phyloP scores from a whole-genome alignment of 2,888 invertebrate species.

The Sinohyriopsis cumingii region DNA sequence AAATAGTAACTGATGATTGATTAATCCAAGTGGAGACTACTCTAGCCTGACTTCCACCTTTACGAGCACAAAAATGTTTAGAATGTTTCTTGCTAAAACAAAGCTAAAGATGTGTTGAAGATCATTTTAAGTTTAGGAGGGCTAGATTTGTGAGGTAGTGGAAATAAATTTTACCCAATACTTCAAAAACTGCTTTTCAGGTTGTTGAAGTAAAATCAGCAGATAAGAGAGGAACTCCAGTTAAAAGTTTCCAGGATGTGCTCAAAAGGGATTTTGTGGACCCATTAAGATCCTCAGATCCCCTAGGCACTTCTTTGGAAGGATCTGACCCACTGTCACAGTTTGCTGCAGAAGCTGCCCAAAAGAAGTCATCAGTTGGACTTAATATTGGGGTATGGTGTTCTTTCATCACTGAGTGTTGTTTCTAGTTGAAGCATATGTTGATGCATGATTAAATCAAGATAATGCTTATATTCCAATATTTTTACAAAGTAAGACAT shows the following conservation, averaged over 20 bases:
- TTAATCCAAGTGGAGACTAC: too few relatives aligned
- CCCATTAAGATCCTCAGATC: constrained; percentile 51
- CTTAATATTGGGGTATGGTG: constrained; percentile 35
- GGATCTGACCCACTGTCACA: constrained; percentile 84
- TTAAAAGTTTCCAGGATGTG: constrained; percentile 19
- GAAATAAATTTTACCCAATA: not conserved
- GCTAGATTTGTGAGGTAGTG: too few relatives aligned
- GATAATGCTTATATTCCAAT: not conserved
- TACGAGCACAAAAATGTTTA: too few relatives aligned
- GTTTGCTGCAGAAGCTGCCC: constrained; percentile 78
- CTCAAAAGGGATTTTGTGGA: constrained; percentile 33
- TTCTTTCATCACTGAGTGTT: too few relatives aligned
- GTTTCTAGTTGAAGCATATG: constrained; percentile 2
- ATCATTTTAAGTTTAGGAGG: too few relatives aligned
- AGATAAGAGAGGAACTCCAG: constrained; percentile 42
- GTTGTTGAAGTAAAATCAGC: constrained; percentile 62
- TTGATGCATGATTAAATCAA: not conserved
- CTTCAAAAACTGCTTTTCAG: constrained; percentile 30
- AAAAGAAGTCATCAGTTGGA: constrained; percentile 73
- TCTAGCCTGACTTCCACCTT: too few relatives aligned
- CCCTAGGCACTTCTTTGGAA: constrained; percentile 76
- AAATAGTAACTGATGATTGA: too few relatives aligned
- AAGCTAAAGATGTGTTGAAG: too few relatives aligned
- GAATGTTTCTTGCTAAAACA: not conserved
- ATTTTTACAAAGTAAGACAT: not conserved